Evolutionary conservation across 2,888 invertebrate genomes (phyloP), one percentile per base, ranked within the genome.

Genomic region (Dynastes tityus): DNA sequence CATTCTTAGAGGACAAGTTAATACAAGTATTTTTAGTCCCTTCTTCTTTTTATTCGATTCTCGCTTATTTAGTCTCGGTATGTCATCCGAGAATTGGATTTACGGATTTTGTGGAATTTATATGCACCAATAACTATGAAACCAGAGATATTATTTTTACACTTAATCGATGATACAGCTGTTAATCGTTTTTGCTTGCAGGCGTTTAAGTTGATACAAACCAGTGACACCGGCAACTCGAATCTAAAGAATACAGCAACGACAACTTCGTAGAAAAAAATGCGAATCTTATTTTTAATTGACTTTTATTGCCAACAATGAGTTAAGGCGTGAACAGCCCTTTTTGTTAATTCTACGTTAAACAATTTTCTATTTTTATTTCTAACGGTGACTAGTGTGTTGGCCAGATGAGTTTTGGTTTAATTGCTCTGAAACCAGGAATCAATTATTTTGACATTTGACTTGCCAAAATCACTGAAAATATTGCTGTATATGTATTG

Each of bases 291-390:
- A 58, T 40, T 71, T 55, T 58, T n/a, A 58, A n/a, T 71, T 37
- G 55, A 8, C 37, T 55, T 40, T 37, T 58, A 45, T 71, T 70
- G 32, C 37, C 70, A 58, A 40, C 37, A 71, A 58, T 32, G 8
- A 45, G 22, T 71, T 32, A 49, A 27, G 22, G 45, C 49, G 76
- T 78, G 77, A 75, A 78, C 77, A 80, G 78, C 77, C 79, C 80
- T 81, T 45, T 45, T 45, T 45, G 8, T 45, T 45, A 8, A 8
- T 45, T 8, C 45, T 45, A 1, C 9, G 2, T 45, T 45, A 8
- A 0, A 45, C 45, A 3, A 45, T 45, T 9, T 45, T 9, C 9
- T 45, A 32, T 45, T 45, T 45, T 11, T 45, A 45, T 45, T 9
- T 11, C 11, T 8, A 45, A 45, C 45, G 45, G 45, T 45, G 8